Evolutionary conservation across 2,113 vertebrate genomes (phyloP), one percentile per base, ranked within the genome.

Genomic region (Spermophilus dauricus): DNA sequence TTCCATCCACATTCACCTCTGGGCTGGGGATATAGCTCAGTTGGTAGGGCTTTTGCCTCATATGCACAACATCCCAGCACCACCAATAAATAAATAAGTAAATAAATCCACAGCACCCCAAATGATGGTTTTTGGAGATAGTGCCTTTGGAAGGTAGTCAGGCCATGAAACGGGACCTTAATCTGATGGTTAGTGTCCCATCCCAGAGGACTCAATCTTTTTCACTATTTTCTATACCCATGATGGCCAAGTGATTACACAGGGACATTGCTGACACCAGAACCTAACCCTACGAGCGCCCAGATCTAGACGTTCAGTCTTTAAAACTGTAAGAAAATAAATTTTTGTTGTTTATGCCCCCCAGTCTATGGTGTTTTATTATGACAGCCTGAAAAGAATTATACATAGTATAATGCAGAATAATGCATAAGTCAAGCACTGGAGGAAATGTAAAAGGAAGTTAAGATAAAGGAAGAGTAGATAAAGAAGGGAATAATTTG

Each of bases 281-380:
- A 82, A 18, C 32, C 1, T 0, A 1, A 17, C 7, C 6, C 58
- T 18, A 2, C 13, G 73, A 51, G 22, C 4, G n/a, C 18, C 18
- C 58, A n/a, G 30, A 53, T 69, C 37, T 45, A 14, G 34, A 26
- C 18, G 76, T 83, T 9, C 2, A 63, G 32, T 18, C 20, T 51
- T n/a, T 18, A 11, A 11, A 86, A 56, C 30, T 32, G 8, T 56
- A 26, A 94, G 70, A 72, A 78, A 90, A 72, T 58, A 53, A 37
- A 20, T 90, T 96, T 65, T 34, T 76, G 26, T 67, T 90, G 65
- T 78, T 77, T 34, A 87, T 53, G 53, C 8, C 45, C 32, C 24
- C 39, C 3, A 51, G 18, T 77, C n/a, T 28, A 0, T 56, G 13
- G 37, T 76, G n/a, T 53, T 84, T 24, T 82, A 42, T 87, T 84